These are phyloP conservation scores for Raphicerus campestris DNA, from an alignment of 2,113 vertebrate species.

Conservation along the genomic window DNA sequence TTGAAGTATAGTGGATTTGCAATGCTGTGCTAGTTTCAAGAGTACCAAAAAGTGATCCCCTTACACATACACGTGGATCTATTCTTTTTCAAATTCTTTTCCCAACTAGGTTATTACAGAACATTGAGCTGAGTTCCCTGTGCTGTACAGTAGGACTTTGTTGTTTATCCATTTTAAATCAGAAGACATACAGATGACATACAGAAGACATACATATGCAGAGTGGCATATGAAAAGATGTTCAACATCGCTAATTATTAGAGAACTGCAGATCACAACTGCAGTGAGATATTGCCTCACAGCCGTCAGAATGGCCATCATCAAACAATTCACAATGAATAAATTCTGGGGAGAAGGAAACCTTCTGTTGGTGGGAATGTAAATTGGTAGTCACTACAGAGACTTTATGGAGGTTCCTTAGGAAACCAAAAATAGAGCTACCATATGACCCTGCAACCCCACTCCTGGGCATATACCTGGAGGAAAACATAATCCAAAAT, in stretches of 20 bases:
- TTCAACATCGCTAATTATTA: neutral
- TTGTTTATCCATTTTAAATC: neutral
- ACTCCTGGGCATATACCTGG: neutral
- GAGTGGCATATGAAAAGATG: neutral
- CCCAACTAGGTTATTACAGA: neutral
- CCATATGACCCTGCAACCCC: neutral
- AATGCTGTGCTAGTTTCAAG: neutral
- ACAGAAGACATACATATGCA: neutral
- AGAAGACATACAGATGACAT: neutral
- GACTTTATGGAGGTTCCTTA: neutral
- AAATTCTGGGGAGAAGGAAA: neutral
- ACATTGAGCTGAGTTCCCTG: neutral
- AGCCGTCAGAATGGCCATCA: neutral
- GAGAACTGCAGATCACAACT: neutral
- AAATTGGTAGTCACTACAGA: neutral
- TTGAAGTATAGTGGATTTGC: neutral
- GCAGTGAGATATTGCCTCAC: neutral
- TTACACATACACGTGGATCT: neutral
- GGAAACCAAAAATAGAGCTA: neutral
- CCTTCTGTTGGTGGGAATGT: neutral
- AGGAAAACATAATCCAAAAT: neutral
- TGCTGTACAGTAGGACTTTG: neutral
- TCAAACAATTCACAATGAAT: neutral
- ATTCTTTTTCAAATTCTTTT: neutral
- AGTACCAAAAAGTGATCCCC: neutral